phyloP scores from a whole-genome alignment of 2,113 vertebrate species.

The Ondatra zibethicus region DNA sequence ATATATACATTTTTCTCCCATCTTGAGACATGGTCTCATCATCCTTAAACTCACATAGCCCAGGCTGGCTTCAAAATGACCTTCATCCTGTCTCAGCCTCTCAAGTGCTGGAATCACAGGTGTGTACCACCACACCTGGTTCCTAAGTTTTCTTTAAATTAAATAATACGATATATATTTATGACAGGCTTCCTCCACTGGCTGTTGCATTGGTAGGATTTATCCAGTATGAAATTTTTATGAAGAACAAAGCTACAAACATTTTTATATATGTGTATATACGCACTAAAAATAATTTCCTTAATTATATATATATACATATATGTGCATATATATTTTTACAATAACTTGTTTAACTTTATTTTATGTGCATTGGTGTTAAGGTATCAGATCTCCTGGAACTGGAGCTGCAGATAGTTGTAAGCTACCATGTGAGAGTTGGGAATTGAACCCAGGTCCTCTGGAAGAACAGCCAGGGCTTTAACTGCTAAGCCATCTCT shows the following conservation, averaged over 20 bases:
- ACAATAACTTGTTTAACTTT: no score
- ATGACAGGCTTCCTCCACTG: neutral
- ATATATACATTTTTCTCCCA: neutral
- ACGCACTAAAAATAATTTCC: no score
- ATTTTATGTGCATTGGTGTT: no score
- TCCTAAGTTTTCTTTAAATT: neutral
- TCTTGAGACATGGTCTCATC: neutral
- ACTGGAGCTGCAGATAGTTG: neutral
- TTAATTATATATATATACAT: no score
- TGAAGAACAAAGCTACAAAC: neutral
- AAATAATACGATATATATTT: neutral
- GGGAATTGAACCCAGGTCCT: neutral
- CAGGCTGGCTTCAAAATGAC: neutral
- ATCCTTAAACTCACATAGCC: neutral
- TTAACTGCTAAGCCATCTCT: neutral
- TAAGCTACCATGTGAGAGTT: neutral
- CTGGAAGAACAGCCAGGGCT: neutral
- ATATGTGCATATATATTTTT: no score
- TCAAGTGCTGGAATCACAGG: neutral
- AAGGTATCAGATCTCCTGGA: no score
- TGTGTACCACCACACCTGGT: neutral
- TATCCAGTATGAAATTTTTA: neutral
- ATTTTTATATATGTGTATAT: no score
- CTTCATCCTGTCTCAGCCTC: neutral
- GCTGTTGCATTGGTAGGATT: neutral